These are phyloP conservation scores for Tokudaia tokunoshimensis DNA, from an alignment of 2,797 vertebrate genomes.

Conservation along the genomic window DNA sequence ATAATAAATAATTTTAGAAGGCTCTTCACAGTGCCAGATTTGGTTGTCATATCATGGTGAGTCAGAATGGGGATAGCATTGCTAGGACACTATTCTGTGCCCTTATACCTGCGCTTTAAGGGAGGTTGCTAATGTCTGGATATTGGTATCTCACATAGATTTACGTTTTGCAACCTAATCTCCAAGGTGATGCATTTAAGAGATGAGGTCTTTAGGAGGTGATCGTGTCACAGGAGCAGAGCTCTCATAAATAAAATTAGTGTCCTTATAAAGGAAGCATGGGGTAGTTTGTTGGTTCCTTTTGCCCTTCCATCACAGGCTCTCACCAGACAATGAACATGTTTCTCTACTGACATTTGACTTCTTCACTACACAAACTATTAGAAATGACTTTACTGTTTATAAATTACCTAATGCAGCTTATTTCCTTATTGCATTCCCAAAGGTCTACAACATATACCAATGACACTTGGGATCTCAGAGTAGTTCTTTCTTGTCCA, in stretches of 20 bases:
- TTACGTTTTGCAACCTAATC: neutral
- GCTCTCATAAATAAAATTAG: neutral
- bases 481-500: conserved; percentile 19
- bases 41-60: neutral
- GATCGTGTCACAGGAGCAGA: neutral
- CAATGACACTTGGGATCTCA: conserved; percentile 39
- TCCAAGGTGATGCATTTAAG: neutral
- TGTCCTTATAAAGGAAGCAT: neutral
- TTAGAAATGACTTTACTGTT: neutral
- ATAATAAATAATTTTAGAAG: neutral
- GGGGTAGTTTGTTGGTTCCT: neutral
- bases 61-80: neutral
- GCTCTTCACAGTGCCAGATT: neutral
- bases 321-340: neutral
- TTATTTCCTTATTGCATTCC: neutral
- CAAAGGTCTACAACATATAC: neutral
- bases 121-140: neutral
- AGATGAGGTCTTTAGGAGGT: neutral
- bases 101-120: neutral
- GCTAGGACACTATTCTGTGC: neutral
- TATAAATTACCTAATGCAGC: neutral
- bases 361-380: neutral
- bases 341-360: neutral
- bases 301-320: neutral
- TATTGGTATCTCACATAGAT: neutral